Base-by-base conservation (phyloP, 2,113 vertebrate species). In the Arenaria interpres region DNA sequence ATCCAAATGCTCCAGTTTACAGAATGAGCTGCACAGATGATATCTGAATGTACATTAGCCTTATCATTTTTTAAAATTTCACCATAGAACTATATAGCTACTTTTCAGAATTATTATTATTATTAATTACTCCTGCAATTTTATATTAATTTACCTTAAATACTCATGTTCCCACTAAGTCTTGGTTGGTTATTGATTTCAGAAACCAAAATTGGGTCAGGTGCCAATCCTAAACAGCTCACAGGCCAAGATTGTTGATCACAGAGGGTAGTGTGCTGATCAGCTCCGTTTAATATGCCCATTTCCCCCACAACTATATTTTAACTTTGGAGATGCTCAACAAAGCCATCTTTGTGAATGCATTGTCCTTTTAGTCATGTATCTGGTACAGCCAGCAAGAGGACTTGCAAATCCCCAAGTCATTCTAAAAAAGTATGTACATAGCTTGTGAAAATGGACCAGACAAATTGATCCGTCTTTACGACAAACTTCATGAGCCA, bases 401-500 rank as follows among this genome's bases (percentile, higher is more conserved):
- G 6, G 63, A 46, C 66, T 60, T 60, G 12, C 14, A 79, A 73
- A 69, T 46, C 7, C 13, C 30, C 9, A 80, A 54, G 23, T 45
- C 35, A 39, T 63, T 92, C 51, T 83, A 28, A 87, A 73, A 30
- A 30, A 43, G 10, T 15, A 71, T 17, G 22, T 16, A 60, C 4
- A 4, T 9, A 37, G 13, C 7, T 66, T 68, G 24, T 23, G 35
- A 35, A 92, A 93, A 53, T 4, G 0, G 32, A 24, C 25, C 27
- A 1, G 0, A 45, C 30, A 0, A 57, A 85, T 19, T 10, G 8
- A 33, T 78, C 41, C 3, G 3, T 39, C 50, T 30, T 24, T 71
- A 7, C 43, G 37, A 67, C 7, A 91, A 72, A 68, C 43, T 27
- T 41, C 5, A 28, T 32, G 27, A 23, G 35, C 27, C 35, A 91